phyloP scores from a whole-genome alignment of 2,888 invertebrate species.

The Vandiemenella viatica region DNA sequence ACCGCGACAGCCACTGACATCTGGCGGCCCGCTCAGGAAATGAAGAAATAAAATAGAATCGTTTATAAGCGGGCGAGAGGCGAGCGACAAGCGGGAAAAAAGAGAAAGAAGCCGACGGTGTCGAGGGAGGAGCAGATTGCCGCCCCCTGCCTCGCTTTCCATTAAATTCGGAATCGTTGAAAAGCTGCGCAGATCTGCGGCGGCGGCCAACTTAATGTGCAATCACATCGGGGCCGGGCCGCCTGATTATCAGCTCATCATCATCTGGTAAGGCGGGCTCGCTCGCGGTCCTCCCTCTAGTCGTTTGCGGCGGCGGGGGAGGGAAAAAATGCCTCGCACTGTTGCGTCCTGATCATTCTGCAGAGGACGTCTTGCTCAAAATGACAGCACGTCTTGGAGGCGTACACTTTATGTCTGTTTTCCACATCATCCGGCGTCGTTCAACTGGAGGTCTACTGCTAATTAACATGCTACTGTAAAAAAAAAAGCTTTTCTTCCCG shows the following conservation, averaged over 20 bases:
- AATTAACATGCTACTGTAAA: too few relatives aligned
- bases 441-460: too few relatives aligned
- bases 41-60: conserved; percentile 13
- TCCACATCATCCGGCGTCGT: too few relatives aligned
- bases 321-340: too few relatives aligned
- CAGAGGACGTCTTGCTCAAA: too few relatives aligned
- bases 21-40: conserved; percentile 10
- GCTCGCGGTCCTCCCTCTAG: too few relatives aligned
- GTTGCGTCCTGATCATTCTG: too few relatives aligned
- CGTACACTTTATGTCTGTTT: too few relatives aligned
- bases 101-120: background rate
- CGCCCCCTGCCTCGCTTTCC: background rate
- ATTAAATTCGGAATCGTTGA: background rate
- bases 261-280: too few relatives aligned
- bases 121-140: background rate
- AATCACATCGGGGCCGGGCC: background rate
- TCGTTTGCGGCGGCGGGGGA: too few relatives aligned
- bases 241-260: conserved; percentile 11
- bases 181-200: background rate
- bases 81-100: background rate
- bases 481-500: too few relatives aligned
- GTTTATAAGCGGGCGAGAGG: conserved; percentile 2
- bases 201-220: background rate
- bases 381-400: too few relatives aligned
- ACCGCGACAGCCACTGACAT: conserved; percentile 6